Evolutionary conservation across 2,888 invertebrate genomes (phyloP).

Genomic region (Eustalomyia histrio): DNA sequence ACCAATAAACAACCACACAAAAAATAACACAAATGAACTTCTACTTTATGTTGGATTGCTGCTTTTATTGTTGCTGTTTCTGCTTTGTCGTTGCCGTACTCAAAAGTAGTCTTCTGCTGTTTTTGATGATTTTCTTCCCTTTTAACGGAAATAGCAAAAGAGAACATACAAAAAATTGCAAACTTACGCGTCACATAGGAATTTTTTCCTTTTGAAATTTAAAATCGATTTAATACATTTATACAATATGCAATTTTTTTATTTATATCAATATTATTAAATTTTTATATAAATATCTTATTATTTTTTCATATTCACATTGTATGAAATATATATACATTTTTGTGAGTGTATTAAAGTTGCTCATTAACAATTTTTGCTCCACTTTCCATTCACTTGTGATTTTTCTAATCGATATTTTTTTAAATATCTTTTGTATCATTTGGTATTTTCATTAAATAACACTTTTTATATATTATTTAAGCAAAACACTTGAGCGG

Average conservation of each 20-base stretch:
- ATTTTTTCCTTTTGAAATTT: conserved; percentile 50
- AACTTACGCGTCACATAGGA: conserved; percentile 65
- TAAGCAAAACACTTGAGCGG: conserved; percentile 1
- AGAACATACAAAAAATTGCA: conserved; percentile 60
- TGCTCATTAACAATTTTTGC: conserved; percentile 66
- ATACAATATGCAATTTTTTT: conserved; percentile 13
- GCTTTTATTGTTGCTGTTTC: conserved; percentile 33
- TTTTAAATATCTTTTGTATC: conserved; percentile 40
- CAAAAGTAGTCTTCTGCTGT: conserved; percentile 48
- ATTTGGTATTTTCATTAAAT: conserved; percentile 12
- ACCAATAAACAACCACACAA: conserved; percentile 48
- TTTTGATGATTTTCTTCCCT: conserved; percentile 57
- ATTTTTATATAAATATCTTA: conserved; percentile 8
- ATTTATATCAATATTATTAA: conserved; percentile 18
- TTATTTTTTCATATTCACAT: not conserved
- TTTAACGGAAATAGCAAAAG: conserved; percentile 65
- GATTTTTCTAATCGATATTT: conserved; percentile 68
- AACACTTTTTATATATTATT: conserved; percentile 33
- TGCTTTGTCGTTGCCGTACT: conserved; percentile 39
- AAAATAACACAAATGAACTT: conserved; percentile 52
- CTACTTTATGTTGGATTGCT: conserved; percentile 54
- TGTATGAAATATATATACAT: conserved; percentile 18
- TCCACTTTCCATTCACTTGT: conserved; percentile 68
- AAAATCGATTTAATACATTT: conserved; percentile 54
- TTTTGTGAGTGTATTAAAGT: conserved; percentile 51